Conservation (phyloP, 2,113 vertebrate genomes). For the Pelecanoides urinatrix region DNA sequence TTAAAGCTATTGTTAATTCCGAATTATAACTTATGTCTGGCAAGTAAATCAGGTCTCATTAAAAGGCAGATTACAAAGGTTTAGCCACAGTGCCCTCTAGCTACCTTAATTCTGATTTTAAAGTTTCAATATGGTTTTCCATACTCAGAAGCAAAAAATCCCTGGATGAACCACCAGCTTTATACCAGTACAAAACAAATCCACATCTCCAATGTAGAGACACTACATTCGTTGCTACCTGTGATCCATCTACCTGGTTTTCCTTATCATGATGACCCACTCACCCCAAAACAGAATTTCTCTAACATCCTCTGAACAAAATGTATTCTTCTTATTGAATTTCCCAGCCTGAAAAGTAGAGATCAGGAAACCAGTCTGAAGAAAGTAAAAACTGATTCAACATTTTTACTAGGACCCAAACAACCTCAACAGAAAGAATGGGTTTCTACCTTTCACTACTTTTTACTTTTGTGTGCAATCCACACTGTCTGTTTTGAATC, state of each 20-base stretch:
- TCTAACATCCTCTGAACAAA: not conserved
- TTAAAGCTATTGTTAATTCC: not conserved
- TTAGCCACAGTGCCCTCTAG: slow-evolving; percentile 73
- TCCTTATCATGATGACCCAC: not conserved
- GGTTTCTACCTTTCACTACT: not conserved
- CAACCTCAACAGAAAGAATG: not conserved
- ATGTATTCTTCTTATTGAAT: not conserved
- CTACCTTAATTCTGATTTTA: not conserved
- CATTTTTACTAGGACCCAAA: not conserved
- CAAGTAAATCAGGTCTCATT: not conserved
- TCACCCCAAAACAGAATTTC: not conserved
- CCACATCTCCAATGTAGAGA: not conserved
- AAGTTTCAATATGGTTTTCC: not conserved
- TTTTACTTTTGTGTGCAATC: not conserved
- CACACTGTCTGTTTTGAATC: not conserved
- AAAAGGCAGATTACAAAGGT: slow-evolving; percentile 20
- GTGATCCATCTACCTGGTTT: not conserved
- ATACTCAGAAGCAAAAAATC: not conserved
- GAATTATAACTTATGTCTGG: not conserved
- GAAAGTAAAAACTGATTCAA: not conserved
- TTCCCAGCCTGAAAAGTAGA: not conserved
- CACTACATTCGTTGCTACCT: not conserved
- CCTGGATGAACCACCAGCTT: not conserved
- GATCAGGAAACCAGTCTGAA: not conserved
- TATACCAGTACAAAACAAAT: not conserved